A percentile compares a stretch with the other conserved stretches of the same genome.
These are phyloP conservation scores for Myotis planiceps DNA, from an alignment of 2,797 vertebrate species.

Conservation along the genomic window DNA sequence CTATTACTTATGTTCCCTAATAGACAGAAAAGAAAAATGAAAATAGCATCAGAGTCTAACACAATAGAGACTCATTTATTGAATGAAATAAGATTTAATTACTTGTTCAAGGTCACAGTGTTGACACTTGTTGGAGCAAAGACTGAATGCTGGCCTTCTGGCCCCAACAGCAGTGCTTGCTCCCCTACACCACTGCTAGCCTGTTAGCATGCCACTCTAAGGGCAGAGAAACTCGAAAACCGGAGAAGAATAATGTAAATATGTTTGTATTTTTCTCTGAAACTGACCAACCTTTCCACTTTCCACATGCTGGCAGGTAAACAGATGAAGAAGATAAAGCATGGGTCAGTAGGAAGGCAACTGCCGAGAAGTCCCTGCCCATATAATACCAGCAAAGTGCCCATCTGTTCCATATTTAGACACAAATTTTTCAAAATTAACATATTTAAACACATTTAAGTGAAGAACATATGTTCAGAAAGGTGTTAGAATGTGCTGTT, in stretches of 20 bases:
- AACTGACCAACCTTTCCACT: neutral
- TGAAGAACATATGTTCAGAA: slow-evolving; percentile 39
- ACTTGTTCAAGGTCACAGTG: neutral
- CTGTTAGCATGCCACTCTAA: neutral
- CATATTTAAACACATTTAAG: neutral
- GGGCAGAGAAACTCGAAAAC: neutral
- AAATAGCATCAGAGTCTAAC: neutral
- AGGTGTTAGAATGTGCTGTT: neutral
- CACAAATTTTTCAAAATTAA: slow-evolving; percentile 65
- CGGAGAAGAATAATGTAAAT: neutral
- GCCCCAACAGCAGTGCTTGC: neutral
- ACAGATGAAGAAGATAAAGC: neutral
- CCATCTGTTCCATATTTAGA: slow-evolving; percentile 50
- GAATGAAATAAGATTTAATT: slow-evolving; percentile 9
- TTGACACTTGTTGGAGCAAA: neutral
- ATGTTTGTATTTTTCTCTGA: slow-evolving; percentile 9
- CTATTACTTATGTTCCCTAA: neutral
- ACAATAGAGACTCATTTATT: neutral
- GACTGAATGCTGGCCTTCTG: neutral
- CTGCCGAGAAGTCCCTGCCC: neutral
- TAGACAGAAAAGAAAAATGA: neutral
- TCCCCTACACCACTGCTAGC: too few relatives aligned
- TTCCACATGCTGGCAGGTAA: neutral
- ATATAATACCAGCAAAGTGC: neutral
- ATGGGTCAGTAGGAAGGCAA: neutral